Percentiles rank a stretch among this genome's conserved stretches.
Evolutionary conservation across 2,113 vertebrate species (phyloP).

Genomic region (Lepus timidus): DNA sequence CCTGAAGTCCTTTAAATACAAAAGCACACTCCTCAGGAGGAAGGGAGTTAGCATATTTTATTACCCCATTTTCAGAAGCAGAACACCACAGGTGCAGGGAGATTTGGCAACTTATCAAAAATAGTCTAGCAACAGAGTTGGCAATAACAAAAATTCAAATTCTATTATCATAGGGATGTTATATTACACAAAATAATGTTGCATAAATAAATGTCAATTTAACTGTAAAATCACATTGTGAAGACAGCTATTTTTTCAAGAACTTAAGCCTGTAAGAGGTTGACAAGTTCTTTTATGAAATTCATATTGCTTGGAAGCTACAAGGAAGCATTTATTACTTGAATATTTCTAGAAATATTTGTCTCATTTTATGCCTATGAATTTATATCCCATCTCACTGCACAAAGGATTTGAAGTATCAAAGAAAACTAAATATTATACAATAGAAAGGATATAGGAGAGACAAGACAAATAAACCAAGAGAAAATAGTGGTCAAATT

Average conservation of each 20-base stretch:
- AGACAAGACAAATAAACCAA: constrained; percentile 28
- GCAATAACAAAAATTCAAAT: constrained; percentile 28
- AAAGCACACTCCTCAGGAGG: not conserved
- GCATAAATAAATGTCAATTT: constrained; percentile 26
- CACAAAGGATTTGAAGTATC: not conserved
- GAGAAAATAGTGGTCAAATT: not conserved
- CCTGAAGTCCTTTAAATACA: constrained; percentile 17
- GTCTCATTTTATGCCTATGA: not conserved
- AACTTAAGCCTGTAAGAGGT: constrained; percentile 10
- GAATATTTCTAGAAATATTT: constrained; percentile 17
- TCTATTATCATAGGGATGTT: not conserved
- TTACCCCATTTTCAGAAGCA: constrained; percentile 32
- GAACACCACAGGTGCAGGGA: not conserved
- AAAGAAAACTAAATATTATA: not conserved
- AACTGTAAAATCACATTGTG: not conserved
- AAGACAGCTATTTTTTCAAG: constrained; percentile 4
- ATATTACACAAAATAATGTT: constrained; percentile 8
- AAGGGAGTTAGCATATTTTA: constrained; percentile 42
- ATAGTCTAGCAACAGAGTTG: not conserved
- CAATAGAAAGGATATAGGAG: not conserved
- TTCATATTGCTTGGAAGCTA: not conserved
- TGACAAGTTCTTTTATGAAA: constrained; percentile 29
- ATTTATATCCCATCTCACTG: not conserved
- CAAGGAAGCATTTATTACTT: not conserved
- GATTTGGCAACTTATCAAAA: constrained; percentile 45